Evolutionary conservation across 2,113 vertebrate genomes (phyloP), one percentile per base, ranked within the genome.

Genomic region (Paradisaea rubra): DNA sequence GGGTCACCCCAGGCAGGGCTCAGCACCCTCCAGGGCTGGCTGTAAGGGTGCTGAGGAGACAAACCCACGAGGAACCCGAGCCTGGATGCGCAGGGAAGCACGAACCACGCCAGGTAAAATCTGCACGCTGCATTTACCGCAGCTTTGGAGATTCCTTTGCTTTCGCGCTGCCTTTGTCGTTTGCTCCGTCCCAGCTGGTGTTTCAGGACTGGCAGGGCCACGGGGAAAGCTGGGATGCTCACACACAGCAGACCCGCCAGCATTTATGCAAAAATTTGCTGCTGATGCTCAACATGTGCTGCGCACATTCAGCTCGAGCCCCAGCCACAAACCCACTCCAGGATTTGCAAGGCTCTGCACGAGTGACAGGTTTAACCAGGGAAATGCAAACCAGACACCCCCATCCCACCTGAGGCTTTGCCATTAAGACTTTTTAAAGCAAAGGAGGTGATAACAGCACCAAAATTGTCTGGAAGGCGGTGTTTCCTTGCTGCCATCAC

Each of bases 91-190:
- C 52, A 39, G 35, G 47, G 44, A 47, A 23, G 22, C 15, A 11
- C 1, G 1, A 57, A 15, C 19, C 11, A 12, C 12, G 0, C 5
- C 8, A 14, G 42, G 37, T 12, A 59, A 56, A 45, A 49, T 1
- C 33, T 6, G 27, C 14, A 3, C 1, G 0, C 20, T 33, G 41
- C 7, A 1, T 35, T 59, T 7, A 39, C 24, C 4, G 2, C 33
- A 17, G 0, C 18, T 6, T 16, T 3, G 16, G 24, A 79, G 74
- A 35, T 10, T 1, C 17, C 31, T 42, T 6, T 8, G 65, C 16
- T 17, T n/a, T 6, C 3, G 52, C 16, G 52, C 22, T 52, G 42
- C 60, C 37, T 64, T 18, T 52, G 76, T 2, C 42, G 42, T 41
- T 30, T 21, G 49, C 60, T 35, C 30, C 44, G 5, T 59, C 35